These are phyloP conservation scores for Anarhynchus alexandrinus DNA, from an alignment of 2,113 vertebrate species.

Conservation along the genomic window DNA sequence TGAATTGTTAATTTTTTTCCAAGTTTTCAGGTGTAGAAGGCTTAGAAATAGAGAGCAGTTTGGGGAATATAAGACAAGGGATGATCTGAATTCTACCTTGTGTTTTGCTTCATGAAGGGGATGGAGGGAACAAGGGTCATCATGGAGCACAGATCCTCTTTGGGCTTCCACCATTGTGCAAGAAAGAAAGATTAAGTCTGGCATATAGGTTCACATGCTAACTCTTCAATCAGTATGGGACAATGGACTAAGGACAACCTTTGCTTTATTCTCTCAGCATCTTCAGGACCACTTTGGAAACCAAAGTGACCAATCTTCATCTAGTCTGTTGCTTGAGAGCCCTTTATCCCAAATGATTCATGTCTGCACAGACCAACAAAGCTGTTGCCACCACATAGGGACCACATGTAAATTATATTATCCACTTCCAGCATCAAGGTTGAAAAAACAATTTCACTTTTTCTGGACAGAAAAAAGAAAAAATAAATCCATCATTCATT, in stretches of 20 bases:
- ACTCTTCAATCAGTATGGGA: neutral
- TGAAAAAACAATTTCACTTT: neutral
- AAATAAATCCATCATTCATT: neutral
- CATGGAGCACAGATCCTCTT: neutral
- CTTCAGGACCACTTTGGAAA: neutral
- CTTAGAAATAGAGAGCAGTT: neutral
- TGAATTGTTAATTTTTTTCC: neutral
- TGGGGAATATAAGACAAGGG: neutral
- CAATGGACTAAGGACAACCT: neutral
- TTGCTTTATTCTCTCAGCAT: neutral
- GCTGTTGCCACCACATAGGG: accelerated
- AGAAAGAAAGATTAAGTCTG: neutral
- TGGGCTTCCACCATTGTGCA: neutral
- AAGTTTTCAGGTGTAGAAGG: neutral
- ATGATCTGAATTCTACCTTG: neutral
- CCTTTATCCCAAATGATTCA: neutral
- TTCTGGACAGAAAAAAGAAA: neutral
- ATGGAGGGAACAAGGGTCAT: neutral
- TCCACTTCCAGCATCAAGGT: neutral
- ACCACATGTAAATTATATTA: neutral
- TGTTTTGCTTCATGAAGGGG: neutral
- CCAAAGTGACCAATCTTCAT: neutral
- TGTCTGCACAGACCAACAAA: neutral
- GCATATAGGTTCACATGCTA: neutral
- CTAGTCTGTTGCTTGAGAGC: neutral